A percentile compares a stretch with the other conserved stretches of the same genome.
Conservation (phyloP, 2,113 vertebrate genomes). For the Fulmarus glacialis region DNA sequence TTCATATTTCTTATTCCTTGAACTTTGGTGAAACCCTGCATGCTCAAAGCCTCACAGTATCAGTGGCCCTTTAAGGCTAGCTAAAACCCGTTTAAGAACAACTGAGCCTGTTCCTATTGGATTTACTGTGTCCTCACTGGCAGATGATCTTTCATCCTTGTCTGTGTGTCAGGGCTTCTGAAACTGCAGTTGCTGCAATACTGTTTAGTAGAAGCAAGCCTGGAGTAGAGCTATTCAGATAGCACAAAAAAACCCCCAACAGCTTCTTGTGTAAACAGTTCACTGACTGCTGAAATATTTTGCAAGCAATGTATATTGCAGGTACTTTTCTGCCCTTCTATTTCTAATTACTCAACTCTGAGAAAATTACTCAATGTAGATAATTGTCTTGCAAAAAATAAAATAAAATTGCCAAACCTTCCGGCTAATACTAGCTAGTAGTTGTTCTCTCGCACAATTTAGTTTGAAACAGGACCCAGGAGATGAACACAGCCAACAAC, state of each 20-base stretch:
- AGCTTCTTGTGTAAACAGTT: not conserved
- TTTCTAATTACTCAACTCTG: not conserved
- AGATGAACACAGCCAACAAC: not conserved
- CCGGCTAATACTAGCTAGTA: not conserved
- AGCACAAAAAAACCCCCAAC: not conserved
- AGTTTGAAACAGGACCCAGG: not conserved
- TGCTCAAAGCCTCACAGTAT: not conserved
- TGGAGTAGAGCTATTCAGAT: not conserved
- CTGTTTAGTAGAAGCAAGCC: not conserved
- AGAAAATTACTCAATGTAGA: not conserved
- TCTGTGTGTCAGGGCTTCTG: not conserved
- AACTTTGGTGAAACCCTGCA: not conserved
- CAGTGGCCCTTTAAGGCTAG: not conserved
- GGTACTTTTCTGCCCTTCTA: not conserved
- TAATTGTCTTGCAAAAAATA: not conserved
- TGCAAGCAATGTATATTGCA: not conserved
- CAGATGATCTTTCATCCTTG: not conserved
- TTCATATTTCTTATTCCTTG: not conserved
- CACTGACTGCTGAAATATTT: not conserved
- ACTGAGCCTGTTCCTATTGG: not conserved
- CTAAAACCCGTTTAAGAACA: not conserved
- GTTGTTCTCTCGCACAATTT: not conserved
- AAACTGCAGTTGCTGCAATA: not conserved
- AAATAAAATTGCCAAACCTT: not conserved
- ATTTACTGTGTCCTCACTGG: not conserved